A percentile compares a stretch with the other conserved stretches of the same genome.
Evolutionary conservation across 2,797 vertebrate species (phyloP).

Genomic region (Pogonophryne albipinna): DNA sequence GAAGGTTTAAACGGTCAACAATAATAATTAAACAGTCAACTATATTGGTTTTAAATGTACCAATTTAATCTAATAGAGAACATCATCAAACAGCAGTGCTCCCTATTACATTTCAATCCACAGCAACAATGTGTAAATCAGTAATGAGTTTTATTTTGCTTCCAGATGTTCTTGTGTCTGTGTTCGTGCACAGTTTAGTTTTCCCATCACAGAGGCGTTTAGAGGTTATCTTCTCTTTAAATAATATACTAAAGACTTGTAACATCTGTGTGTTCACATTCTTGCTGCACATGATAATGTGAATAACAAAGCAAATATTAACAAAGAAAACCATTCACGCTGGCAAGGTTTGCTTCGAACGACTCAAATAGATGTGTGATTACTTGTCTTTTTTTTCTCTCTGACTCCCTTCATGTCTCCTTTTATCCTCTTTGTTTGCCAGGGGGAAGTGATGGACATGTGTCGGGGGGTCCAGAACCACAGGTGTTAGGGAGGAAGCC

Average conservation of each 20-base stretch:
- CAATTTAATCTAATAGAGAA: too few species aligned
- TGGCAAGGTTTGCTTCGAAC: neutral
- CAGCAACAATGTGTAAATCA: neutral
- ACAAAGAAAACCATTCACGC: neutral
- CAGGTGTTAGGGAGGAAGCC: conserved; percentile 74
- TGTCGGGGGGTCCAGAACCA: conserved; percentile 60
- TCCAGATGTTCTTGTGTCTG: conserved; percentile 28
- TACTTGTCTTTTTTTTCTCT: neutral
- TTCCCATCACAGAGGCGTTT: neutral
- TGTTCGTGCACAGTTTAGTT: conserved; percentile 1
- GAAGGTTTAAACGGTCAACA: too few species aligned
- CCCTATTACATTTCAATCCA: neutral
- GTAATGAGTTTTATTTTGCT: conserved; percentile 11
- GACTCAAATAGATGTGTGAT: conserved; percentile 34
- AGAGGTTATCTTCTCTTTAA: conserved; percentile 1
- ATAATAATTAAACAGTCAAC: too few species aligned
- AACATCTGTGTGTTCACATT: neutral
- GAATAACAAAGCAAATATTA: too few species aligned
- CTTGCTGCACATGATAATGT: too few species aligned
- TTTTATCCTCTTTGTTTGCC: conserved; percentile 19
- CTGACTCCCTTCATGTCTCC: neutral
- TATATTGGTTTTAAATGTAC: too few species aligned
- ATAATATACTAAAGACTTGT: neutral
- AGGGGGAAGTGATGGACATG: conserved; percentile 56
- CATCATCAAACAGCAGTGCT: neutral